phyloP scores from a whole-genome alignment of 2,888 invertebrate species.

The Lamproptera curius region DNA sequence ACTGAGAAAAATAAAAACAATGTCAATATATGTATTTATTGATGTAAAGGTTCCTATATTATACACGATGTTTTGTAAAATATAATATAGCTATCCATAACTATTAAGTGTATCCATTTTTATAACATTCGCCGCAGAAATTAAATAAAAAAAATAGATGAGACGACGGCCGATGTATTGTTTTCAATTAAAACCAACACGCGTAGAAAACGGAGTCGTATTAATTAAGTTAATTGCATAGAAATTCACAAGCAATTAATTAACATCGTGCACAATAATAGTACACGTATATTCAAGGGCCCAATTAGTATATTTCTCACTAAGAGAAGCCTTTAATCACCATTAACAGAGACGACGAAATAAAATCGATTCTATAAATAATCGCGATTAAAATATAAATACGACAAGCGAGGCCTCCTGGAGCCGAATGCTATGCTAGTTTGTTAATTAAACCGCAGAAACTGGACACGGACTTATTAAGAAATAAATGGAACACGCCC shows the following conservation, averaged over 20 bases:
- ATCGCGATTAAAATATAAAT: constrained; percentile 57
- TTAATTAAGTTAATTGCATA: constrained; percentile 13
- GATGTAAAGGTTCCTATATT: too few species aligned
- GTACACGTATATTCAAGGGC: constrained; percentile 11
- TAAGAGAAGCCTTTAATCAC: constrained; percentile 40
- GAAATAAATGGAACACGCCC: constrained; percentile 63
- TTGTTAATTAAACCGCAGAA: constrained; percentile 61
- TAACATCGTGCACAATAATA: constrained; percentile 21
- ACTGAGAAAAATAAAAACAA: constrained; percentile 3
- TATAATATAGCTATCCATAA: too few species aligned
- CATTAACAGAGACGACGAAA: constrained; percentile 41
- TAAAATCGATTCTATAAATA: constrained; percentile 51
- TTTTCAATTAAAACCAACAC: background rate
- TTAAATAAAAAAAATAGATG: too few species aligned
- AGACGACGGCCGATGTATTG: background rate
- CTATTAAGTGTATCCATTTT: too few species aligned
- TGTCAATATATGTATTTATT: too few species aligned
- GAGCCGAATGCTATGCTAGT: constrained; percentile 38
- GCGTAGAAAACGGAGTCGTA: background rate
- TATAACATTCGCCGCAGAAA: too few species aligned
- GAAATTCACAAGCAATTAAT: constrained; percentile 37
- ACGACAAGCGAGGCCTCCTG: constrained; percentile 37
- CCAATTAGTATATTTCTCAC: constrained; percentile 36
- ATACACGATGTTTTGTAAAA: too few species aligned
- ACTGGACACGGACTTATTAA: constrained; percentile 55